Evolutionary conservation across 1,140 invertebrate species (phyloP), one percentile per base, ranked within the genome.

Genomic region (Papilio machaon): DNA sequence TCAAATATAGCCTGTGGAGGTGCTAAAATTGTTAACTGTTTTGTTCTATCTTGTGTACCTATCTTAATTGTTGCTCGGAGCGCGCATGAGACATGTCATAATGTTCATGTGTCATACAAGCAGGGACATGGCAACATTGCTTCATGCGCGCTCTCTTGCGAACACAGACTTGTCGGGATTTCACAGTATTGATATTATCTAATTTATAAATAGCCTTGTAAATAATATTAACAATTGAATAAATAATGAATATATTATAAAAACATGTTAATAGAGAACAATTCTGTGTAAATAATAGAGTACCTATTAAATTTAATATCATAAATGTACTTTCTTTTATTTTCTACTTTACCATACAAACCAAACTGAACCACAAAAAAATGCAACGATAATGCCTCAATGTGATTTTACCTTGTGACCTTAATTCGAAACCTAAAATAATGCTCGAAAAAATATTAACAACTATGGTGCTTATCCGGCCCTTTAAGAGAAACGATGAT

Each of bases 221-320:
- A 93, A 93, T 92, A 93, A 92, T 94, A 94, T 93, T 94, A 92
- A 93, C 91, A 92, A 93, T 86, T 89, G 89, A 93, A 88, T 91
- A 87, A 92, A 90, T 90, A 85, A 90, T 89, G 91, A 90, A 90
- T 84, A 87, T 90, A 91, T 88, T 92, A 93, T 93, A 94, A 94
- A 94, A 94, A 92, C 89, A 93, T 94, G 93, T 94, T 94, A 93
- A 92, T 94, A 94, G 92, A 90, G 92, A 93, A 93, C 91, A 94
- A 94, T 94, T 94, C 92, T 92, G 92, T 94, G 93, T 94, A 94
- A 93, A 94, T 94, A 94, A 94, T 94, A 94, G 93, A 93, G 86
- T 94, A 93, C 91, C 90, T 93, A 94, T 94, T 94, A 94, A 93
- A 94, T 93, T 94, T 94, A 94, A 94, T 94, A 94, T 94, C 93